Conservation (phyloP, 53 echinoderm and acorn worm genomes). For the Actinopyga echinites region DNA sequence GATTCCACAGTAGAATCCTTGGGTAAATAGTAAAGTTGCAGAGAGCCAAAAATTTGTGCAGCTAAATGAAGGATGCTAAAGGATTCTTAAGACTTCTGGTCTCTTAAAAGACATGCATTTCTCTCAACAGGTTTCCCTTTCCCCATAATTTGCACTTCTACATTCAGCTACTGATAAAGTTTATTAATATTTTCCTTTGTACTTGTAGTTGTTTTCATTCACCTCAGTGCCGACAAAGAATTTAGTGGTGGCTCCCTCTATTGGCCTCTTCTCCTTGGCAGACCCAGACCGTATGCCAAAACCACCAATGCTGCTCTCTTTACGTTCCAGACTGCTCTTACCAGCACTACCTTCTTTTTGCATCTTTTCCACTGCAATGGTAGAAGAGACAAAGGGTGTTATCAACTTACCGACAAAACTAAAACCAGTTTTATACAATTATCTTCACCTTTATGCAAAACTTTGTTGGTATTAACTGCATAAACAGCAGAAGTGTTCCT, state of each 20-base stretch:
- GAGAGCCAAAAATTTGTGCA: too few relatives aligned
- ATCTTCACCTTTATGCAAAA: too few relatives aligned
- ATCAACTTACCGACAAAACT: too few relatives aligned
- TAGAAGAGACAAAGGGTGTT: neutral
- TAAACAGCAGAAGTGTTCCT: too few relatives aligned
- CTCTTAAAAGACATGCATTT: too few relatives aligned
- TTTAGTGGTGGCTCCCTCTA: constrained; percentile 84
- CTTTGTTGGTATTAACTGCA: too few relatives aligned
- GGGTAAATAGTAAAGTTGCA: too few relatives aligned
- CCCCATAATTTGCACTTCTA: neutral
- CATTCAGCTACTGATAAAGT: neutral
- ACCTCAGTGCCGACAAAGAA: constrained; percentile 98
- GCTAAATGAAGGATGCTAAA: too few relatives aligned
- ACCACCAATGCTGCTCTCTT: constrained; percentile 61
- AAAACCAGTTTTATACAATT: too few relatives aligned
- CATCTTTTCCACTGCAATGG: constrained; percentile 77
- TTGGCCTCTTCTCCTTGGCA: constrained; percentile 86
- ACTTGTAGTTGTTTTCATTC: neutral
- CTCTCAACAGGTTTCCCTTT: neutral
- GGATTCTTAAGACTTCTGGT: too few relatives aligned
- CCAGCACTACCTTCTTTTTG: constrained; percentile 42
- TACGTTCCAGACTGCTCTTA: constrained; percentile 52
- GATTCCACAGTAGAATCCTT: too few relatives aligned
- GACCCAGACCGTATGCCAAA: constrained; percentile 68
- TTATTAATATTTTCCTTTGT: neutral